Conservation (phyloP, 2,113 vertebrate species). For the Tamias sibiricus region DNA sequence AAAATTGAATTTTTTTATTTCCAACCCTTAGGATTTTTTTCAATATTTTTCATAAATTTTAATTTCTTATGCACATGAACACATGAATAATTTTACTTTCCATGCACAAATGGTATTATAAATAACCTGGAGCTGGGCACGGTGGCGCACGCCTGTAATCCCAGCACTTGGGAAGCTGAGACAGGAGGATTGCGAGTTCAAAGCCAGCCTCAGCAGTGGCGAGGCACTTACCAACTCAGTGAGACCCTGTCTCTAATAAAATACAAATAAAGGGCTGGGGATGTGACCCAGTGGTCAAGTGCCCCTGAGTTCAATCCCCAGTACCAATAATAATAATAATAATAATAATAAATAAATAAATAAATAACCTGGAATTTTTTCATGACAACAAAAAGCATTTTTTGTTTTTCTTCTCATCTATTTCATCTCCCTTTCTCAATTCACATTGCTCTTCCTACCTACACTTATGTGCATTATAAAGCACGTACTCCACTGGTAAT, state of each 20-base stretch:
- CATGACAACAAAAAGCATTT: not conserved
- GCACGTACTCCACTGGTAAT: not conserved
- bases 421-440: not conserved
- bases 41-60: not conserved
- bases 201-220: too few species aligned
- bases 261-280: too few species aligned
- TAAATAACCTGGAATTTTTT: not conserved
- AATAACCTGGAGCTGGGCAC: not conserved
- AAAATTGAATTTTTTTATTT: not conserved
- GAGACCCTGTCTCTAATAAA: too few species aligned
- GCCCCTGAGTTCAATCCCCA: too few species aligned
- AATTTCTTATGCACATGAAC: not conserved
- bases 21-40: not conserved
- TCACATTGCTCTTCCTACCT: not conserved
- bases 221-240: too few species aligned
- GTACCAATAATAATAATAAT: too few species aligned
- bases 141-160: too few species aligned
- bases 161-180: too few species aligned
- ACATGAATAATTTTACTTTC: not conserved
- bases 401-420: not conserved
- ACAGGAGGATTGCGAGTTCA: too few species aligned
- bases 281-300: too few species aligned
- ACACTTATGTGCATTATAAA: constrained; percentile 7
- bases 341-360: too few species aligned
- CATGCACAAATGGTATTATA: not conserved